A percentile compares a stretch with the other conserved stretches of the same genome.
Conservation (phyloP, 2,888 invertebrate genomes). For the Philhelius pedissequus region DNA sequence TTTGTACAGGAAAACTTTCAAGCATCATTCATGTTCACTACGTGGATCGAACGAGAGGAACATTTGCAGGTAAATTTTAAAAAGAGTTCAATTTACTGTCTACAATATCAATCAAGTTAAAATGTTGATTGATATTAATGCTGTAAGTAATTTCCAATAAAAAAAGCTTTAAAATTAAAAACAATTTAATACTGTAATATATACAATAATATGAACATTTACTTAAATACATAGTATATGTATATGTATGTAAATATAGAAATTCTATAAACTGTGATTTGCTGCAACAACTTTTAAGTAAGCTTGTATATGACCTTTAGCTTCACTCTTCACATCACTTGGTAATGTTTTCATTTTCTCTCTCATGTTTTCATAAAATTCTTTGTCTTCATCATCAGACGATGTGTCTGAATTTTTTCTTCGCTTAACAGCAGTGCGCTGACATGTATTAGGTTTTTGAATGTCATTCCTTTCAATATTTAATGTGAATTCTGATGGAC, state of each 20-base stretch:
- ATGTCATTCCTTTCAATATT: not conserved
- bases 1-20: no score
- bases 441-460: not conserved
- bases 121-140: no score
- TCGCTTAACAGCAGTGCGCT: not conserved
- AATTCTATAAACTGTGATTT: not conserved
- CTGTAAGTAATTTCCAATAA: no score
- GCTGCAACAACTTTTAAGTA: constrained; percentile 2
- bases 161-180: not conserved
- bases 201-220: not conserved
- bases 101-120: no score
- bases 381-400: not conserved
- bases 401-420: not conserved
- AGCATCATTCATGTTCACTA: no score
- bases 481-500: not conserved
- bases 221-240: not conserved
- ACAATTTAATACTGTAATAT: not conserved
- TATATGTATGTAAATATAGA: no score
- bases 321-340: not conserved
- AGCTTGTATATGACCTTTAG: not conserved
- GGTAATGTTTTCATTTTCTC: not conserved
- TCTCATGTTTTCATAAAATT: not conserved
- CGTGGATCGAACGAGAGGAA: no score
- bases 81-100: no score
- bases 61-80: no score